These are phyloP conservation scores for Drosophila colorata DNA, from an alignment of 2,888 invertebrate species.

Conservation along the genomic window DNA sequence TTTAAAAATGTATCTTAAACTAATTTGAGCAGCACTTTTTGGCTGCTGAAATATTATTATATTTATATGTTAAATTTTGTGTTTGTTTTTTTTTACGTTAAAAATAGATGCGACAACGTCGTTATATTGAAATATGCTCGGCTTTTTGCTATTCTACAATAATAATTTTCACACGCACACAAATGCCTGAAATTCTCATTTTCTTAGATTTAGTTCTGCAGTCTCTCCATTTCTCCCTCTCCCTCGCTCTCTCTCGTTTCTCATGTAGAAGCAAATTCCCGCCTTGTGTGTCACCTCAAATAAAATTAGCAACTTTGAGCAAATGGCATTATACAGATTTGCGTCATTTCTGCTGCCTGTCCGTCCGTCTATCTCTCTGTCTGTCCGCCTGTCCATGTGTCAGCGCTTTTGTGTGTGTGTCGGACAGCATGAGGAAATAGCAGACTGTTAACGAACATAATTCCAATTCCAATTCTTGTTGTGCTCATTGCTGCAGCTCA, in stretches of 20 bases:
- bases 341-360: conserved; percentile 66
- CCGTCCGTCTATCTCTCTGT: not conserved
- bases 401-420: conserved; percentile 7
- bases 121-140: conserved; percentile 63
- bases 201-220: conserved; percentile 26
- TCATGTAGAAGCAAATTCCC: conserved; percentile 59
- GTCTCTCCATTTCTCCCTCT: not conserved
- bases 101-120: conserved; percentile 63
- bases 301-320: conserved; percentile 80
- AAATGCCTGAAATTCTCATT: conserved; percentile 34
- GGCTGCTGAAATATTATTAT: conserved; percentile 62
- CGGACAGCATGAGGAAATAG: conserved; percentile 26
- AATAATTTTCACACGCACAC: conserved; percentile 60
- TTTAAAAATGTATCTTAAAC: conserved; percentile 83
- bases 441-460: conserved; percentile 45
- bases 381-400: conserved; percentile 7
- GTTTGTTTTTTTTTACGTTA: conserved; percentile 45
- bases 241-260: conserved; percentile 4
- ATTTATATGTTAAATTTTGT: conserved; percentile 49
- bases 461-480: conserved; percentile 38
- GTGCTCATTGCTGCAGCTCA: conserved; percentile 27
- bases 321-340: conserved; percentile 76
- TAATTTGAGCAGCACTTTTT: conserved; percentile 74
- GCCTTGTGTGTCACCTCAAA: conserved; percentile 81
- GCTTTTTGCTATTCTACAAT: conserved; percentile 50